Conservation (phyloP, 2,888 invertebrate species). For the Autographa pulchrina region DNA sequence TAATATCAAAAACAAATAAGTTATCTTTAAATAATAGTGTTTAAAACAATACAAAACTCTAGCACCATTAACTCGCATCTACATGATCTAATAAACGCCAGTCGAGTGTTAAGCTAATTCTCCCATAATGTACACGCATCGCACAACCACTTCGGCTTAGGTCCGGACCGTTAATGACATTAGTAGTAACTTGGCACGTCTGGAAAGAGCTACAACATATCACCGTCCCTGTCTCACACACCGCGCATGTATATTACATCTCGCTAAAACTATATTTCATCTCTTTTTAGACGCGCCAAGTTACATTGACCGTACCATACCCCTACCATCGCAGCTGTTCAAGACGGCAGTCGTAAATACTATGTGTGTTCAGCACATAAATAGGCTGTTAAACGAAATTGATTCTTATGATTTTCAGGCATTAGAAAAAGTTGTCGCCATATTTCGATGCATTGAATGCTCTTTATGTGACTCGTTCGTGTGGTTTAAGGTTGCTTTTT, state of each 20-base stretch:
- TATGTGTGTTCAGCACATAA: neutral
- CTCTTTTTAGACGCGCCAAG: too few relatives aligned
- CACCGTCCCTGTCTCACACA: too few relatives aligned
- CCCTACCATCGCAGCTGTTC: constrained; percentile 11
- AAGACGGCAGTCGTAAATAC: constrained; percentile 18
- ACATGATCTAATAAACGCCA: constrained; percentile 41
- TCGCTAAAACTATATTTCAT: too few relatives aligned
- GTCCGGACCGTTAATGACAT: constrained; percentile 32
- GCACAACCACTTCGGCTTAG: constrained; percentile 25
- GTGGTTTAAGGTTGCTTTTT: neutral
- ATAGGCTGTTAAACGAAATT: neutral
- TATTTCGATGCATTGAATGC: neutral
- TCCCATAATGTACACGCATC: constrained; percentile 25
- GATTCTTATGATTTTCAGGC: neutral
- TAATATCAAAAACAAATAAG: too few relatives aligned
- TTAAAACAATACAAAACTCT: neutral
- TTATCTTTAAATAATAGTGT: too few relatives aligned
- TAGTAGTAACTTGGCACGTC: constrained; percentile 11
- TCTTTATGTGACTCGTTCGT: neutral
- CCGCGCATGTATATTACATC: too few relatives aligned
- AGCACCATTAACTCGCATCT: neutral
- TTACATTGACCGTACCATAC: neutral
- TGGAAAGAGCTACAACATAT: too few relatives aligned
- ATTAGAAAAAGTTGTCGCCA: neutral
- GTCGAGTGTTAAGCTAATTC: constrained; percentile 31